Evolutionary conservation across 2,113 vertebrate genomes (phyloP).

Genomic region (Melozone crissalis): DNA sequence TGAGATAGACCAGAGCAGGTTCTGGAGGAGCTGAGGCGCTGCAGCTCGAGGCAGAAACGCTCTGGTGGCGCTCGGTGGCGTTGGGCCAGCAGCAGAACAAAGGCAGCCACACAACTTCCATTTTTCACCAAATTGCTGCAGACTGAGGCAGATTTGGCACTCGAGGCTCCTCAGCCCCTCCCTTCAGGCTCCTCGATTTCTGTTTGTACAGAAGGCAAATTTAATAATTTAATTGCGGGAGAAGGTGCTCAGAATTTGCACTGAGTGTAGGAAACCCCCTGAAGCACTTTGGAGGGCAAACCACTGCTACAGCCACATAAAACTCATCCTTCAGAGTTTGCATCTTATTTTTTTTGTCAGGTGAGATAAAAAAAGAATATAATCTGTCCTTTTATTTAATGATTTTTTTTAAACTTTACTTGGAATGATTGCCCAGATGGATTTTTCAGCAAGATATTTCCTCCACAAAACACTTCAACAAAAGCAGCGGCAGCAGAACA

Average conservation of each 20-base stretch:
- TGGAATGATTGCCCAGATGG: not conserved
- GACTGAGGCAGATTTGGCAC: not conserved
- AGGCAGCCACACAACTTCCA: slow-evolving; percentile 2
- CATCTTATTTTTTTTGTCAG: not conserved
- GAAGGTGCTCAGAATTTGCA: not conserved
- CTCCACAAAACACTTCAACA: not conserved
- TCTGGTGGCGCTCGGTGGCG: not conserved
- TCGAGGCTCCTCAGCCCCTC: not conserved
- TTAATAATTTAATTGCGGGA: not conserved
- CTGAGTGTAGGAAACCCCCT: not conserved
- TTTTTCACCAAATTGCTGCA: not conserved
- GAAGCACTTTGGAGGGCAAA: not conserved
- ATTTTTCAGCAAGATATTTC: not conserved
- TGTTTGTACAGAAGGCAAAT: not conserved
- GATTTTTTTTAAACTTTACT: not conserved
- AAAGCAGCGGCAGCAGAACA: not conserved
- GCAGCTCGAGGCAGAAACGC: not conserved
- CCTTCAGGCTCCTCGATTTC: not conserved
- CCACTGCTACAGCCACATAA: not conserved
- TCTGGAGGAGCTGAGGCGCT: not conserved
- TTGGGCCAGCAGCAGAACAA: slow-evolving; percentile 51
- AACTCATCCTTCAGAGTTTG: not conserved
- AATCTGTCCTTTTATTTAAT: too few relatives aligned
- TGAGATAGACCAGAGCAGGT: not conserved
- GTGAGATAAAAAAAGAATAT: not conserved